These are phyloP conservation scores for Drosophila paracracens DNA, from an alignment of 2,888 invertebrate species.

Conservation along the genomic window DNA sequence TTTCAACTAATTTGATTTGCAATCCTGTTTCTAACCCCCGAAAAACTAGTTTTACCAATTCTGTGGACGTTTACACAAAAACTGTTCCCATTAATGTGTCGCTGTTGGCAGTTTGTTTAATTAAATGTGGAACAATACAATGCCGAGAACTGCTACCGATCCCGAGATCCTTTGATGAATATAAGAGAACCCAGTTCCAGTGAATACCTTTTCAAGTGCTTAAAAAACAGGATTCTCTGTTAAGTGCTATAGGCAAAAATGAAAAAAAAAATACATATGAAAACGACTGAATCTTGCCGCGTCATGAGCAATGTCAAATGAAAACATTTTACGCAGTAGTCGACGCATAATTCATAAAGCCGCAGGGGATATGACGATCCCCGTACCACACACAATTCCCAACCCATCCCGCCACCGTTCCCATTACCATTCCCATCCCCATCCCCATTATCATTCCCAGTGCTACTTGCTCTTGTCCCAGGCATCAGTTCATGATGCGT, in stretches of 20 bases:
- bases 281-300: constrained; percentile 36
- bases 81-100: constrained; percentile 46
- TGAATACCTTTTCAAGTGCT: constrained; percentile 71
- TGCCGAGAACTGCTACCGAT: constrained; percentile 12
- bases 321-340: constrained; percentile 68
- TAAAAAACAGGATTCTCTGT: constrained; percentile 47
- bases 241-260: constrained; percentile 9
- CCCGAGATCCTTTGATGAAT: constrained; percentile 50
- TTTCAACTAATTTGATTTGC: constrained; percentile 39
- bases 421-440: background rate
- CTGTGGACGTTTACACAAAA: constrained; percentile 16
- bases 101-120: constrained; percentile 73
- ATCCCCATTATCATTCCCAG: background rate
- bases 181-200: constrained; percentile 33
- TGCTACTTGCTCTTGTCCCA: background rate
- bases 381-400: constrained; percentile 16
- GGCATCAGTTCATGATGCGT: constrained; percentile 32
- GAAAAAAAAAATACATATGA: background rate
- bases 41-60: constrained; percentile 39
- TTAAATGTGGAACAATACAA: constrained; percentile 68
- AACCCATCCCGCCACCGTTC: constrained; percentile 5
- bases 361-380: constrained; percentile 65
- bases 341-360: constrained; percentile 69
- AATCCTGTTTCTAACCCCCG: constrained; percentile 35
- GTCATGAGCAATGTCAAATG: constrained; percentile 55